These are phyloP conservation scores for Siniperca undulata DNA, from an alignment of 2,797 vertebrate genomes.

Conservation along the genomic window DNA sequence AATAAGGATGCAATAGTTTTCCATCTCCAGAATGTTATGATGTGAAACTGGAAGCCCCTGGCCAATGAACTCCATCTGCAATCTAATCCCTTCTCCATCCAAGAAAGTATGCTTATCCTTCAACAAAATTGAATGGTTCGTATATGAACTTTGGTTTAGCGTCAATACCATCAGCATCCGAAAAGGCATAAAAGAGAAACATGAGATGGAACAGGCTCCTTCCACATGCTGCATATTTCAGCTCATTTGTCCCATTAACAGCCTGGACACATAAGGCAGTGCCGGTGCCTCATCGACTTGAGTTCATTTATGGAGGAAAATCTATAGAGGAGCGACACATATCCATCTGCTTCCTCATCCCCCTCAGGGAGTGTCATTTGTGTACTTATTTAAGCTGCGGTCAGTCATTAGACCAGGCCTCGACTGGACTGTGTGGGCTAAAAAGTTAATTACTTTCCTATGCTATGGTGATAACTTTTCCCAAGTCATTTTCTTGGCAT, in stretches of 20 bases:
- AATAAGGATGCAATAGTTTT: constrained; percentile 45
- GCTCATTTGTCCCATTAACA: constrained; percentile 83
- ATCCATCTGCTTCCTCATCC: constrained; percentile 80
- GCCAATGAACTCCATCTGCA: constrained; percentile 70
- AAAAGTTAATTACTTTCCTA: constrained; percentile 74
- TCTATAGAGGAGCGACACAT: constrained; percentile 84
- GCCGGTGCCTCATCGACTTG: constrained; percentile 79
- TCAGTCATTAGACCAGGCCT: constrained; percentile 75
- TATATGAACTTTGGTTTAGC: constrained; percentile 73
- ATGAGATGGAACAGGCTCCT: constrained; percentile 74
- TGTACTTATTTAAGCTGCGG: constrained; percentile 83
- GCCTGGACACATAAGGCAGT: constrained; percentile 74
- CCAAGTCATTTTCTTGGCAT: constrained; percentile 60
- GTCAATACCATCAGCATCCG: constrained; percentile 80
- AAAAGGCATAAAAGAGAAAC: constrained; percentile 83
- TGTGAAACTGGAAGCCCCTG: constrained; percentile 66
- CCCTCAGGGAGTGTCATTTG: constrained; percentile 78
- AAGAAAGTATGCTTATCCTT: constrained; percentile 69
- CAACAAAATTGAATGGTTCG: constrained; percentile 78
- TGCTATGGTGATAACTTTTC: constrained; percentile 60
- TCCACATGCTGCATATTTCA: constrained; percentile 77
- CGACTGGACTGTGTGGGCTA: constrained; percentile 67
- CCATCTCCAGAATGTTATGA: constrained; percentile 64
- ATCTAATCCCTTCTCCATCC: constrained; percentile 72
- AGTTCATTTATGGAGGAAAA: constrained; percentile 86